Base-by-base conservation (phyloP, 2,888 invertebrate genomes). In the Tryphoninae sp. region DNA sequence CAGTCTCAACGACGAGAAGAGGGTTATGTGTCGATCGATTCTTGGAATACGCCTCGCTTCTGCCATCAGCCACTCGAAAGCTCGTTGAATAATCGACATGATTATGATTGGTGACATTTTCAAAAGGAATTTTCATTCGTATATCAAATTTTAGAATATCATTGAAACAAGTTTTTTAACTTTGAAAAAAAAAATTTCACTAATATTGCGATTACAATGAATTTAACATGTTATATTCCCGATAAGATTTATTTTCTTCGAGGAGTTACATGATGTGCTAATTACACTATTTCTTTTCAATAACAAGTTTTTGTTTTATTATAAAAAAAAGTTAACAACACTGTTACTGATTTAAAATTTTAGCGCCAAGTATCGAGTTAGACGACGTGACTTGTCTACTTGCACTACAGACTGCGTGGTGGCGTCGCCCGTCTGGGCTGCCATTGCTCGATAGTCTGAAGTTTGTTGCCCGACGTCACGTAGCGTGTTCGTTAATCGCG, bases 1-100 rank as follows among this genome's bases (percentile, higher is more conserved):
- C 72, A 55, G 16, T 3, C 53, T 42, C 59, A 79, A 77, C 65
- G 80, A 77, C 64, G 72, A 40, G 8, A 67, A 11, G 65, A 71
- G 77, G 51, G 62, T 61, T 76, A 65, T 69, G 53, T 40, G 59
- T 40, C 78, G 40, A 62, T 67, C 49, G 23, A 77, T 82, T 82
- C 82, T 59, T 16, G 68, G 82, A 79, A 82, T 33, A 53, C 19
- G 16, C 61, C 45, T 42, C 22, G 16, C 23, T 49, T 64, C 13
- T 62, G 33, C 33, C 55, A 33, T 65, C 7, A 13, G 45, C 8
- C 45, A 45, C 49, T 65, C n/a, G 49, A 49, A 58, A 40, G 61
- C 61, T 16, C 4, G 26, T 26, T 26, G 4, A 26, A 26, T 4
- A 26, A 26, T 26, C 26, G 26, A 26, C 26, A 26, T 26, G 26